Conservation (phyloP, 2,113 vertebrate species). For the Strigops habroptila region DNA sequence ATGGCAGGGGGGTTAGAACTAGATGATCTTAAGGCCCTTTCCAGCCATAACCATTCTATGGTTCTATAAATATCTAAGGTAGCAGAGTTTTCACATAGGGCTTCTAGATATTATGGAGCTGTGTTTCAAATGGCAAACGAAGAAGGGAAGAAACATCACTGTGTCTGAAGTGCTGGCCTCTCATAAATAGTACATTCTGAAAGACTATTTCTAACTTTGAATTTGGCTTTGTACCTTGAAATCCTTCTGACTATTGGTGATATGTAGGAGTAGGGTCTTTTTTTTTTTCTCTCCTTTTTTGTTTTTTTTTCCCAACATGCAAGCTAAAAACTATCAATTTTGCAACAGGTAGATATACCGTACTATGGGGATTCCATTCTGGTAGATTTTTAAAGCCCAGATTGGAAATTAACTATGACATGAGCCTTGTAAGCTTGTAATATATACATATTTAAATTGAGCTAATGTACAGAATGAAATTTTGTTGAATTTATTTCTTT, state of each 20-base stretch:
- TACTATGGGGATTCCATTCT: constrained; percentile 39
- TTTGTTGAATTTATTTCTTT: constrained; percentile 64
- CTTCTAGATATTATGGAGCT: background rate
- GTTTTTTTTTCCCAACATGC: background rate
- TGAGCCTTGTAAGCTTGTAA: constrained; percentile 72
- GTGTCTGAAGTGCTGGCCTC: background rate
- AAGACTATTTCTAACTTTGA: constrained; percentile 2
- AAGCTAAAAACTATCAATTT: background rate
- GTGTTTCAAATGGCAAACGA: background rate
- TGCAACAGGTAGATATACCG: background rate
- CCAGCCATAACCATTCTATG: background rate
- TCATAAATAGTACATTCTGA: background rate
- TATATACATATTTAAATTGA: constrained; percentile 69
- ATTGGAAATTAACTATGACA: constrained; percentile 71
- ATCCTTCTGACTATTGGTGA: background rate
- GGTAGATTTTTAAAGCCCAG: constrained; percentile 53
- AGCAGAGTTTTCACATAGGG: background rate
- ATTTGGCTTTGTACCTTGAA: constrained; percentile 10
- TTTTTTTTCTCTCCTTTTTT: background rate
- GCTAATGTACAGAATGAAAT: constrained; percentile 73
- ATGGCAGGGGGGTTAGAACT: background rate
- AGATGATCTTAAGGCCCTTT: background rate
- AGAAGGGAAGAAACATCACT: background rate
- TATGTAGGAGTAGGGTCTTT: background rate
- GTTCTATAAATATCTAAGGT: background rate